phyloP scores from a whole-genome alignment of 2,797 vertebrate genomes.

The Peromyscus eremicus region DNA sequence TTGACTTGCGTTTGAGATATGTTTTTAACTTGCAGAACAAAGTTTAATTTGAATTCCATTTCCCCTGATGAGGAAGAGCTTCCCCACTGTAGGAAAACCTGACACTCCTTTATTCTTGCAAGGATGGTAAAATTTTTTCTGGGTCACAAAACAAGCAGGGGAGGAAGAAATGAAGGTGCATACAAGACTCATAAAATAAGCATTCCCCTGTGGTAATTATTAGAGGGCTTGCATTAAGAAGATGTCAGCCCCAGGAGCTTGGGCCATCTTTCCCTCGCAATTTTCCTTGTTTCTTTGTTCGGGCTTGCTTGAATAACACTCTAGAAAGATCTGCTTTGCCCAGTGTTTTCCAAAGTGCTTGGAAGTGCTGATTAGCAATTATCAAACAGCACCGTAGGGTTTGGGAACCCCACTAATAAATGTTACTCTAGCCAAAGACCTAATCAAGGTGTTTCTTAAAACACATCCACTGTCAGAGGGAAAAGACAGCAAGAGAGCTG shows the following conservation, averaged over 20 bases:
- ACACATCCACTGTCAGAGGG: conserved; percentile 28
- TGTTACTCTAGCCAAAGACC: conserved; percentile 41
- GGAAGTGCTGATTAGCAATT: conserved; percentile 65
- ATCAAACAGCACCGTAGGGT: conserved; percentile 58
- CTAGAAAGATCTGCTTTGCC: conserved; percentile 27
- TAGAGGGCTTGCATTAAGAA: conserved; percentile 56
- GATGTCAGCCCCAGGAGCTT: conserved; percentile 31
- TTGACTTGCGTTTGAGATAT: conserved; percentile 72
- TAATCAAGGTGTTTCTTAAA: conserved; percentile 52
- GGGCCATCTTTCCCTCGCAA: conserved; percentile 17
- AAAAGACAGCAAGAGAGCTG: neutral
- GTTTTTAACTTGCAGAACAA: conserved; percentile 76
- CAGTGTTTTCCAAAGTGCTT: conserved; percentile 35
- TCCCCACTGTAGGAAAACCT: conserved; percentile 74
- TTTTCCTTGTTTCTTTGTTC: conserved; percentile 38
- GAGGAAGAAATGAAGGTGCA: conserved; percentile 74
- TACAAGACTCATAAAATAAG: conserved; percentile 65
- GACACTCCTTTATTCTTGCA: conserved; percentile 80
- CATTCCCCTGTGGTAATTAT: conserved; percentile 67
- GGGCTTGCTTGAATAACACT: neutral
- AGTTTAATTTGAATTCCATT: conserved; percentile 78
- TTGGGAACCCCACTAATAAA: conserved; percentile 33
- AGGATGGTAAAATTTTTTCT: conserved; percentile 80
- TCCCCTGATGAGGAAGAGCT: conserved; percentile 71
- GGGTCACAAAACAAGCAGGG: conserved; percentile 80